Evolutionary conservation across 2,113 vertebrate genomes (phyloP), one percentile per base, ranked within the genome.

Genomic region (Ctenomys sociabilis): DNA sequence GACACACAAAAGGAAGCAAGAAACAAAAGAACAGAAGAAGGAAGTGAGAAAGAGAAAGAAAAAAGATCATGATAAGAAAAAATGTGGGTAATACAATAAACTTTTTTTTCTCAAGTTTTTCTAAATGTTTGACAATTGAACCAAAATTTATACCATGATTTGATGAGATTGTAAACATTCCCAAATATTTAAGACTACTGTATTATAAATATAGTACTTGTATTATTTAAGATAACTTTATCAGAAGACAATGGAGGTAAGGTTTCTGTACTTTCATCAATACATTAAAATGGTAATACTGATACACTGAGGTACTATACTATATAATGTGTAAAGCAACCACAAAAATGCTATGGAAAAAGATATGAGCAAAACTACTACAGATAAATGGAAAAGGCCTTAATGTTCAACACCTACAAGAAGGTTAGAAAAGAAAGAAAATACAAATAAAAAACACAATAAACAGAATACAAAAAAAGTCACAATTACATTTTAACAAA

Each of bases 361-460:
- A 21, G n/a, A 89, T 70, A 78, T 37, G 49, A 19, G 78, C 70
- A 95, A 89, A 95, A 93, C 26, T 7, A 85, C 16, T 35, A 61
- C 1, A 85, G 28, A 52, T 40, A 40, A 61, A 78, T 78, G 68
- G 84, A 92, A 83, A 75, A 10, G 14, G 7, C 63, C 61, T 85
- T 87, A 59, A 12, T 63, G 45, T 68, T 45, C 1, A 49, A 92
- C 83, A 88, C 30, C 8, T 5, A 37, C 5, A 37, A 84, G 19
- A 92, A 77, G 26, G 7, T 57, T 75, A 68, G 49, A 75, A 77
- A 84, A 84, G 52, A 14, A 54, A 75, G 35, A 84, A 80, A 82
- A 88, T 35, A 75, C 28, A 95, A 66, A 57, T 75, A 8, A 64
- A 88, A 88, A 87, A 24, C 10, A 72, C 64, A 77, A 77, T 77